Conservation (phyloP, 1,140 invertebrate species). For the Bicyclus anynana region DNA sequence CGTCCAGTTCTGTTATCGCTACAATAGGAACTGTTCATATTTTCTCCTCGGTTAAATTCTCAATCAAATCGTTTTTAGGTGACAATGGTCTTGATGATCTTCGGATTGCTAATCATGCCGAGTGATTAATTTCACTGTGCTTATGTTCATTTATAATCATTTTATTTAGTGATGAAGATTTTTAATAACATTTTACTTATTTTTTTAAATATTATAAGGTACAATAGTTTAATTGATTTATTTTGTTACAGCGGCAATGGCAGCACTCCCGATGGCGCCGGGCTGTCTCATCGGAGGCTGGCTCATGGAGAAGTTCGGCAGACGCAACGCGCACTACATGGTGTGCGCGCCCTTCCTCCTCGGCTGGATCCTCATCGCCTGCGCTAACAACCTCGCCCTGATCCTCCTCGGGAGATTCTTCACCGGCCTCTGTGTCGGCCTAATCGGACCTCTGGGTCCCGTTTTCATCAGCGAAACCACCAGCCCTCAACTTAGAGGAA, state of each 20-base stretch:
- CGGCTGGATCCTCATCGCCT: conserved; percentile 83
- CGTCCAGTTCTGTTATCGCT: no score
- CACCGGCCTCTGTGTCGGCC: conserved; percentile 79
- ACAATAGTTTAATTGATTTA: not conserved
- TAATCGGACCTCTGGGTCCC: conserved; percentile 72
- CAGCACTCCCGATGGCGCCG: conserved; percentile 79
- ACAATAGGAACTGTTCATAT: no score
- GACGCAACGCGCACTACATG: conserved; percentile 80
- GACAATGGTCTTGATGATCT: no score
- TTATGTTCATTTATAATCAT: no score
- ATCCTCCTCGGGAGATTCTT: conserved; percentile 83
- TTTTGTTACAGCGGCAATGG: conserved; percentile 75
- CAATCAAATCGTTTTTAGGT: no score
- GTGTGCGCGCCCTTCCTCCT: conserved; percentile 79
- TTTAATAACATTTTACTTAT: no score
- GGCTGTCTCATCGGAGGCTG: conserved; percentile 79
- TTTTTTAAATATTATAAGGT: no score
- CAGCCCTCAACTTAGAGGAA: conserved; percentile 77
- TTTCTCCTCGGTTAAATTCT: no score
- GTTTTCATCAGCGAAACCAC: conserved; percentile 79
- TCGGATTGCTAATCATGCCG: no score
- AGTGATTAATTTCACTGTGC: no score
- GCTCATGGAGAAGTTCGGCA: conserved; percentile 82
- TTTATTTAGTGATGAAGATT: no score
- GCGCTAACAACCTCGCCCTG: conserved; percentile 67